Base-by-base conservation (phyloP, 2,888 invertebrate species). In the Ashinkailepas kermadecensis region DNA sequence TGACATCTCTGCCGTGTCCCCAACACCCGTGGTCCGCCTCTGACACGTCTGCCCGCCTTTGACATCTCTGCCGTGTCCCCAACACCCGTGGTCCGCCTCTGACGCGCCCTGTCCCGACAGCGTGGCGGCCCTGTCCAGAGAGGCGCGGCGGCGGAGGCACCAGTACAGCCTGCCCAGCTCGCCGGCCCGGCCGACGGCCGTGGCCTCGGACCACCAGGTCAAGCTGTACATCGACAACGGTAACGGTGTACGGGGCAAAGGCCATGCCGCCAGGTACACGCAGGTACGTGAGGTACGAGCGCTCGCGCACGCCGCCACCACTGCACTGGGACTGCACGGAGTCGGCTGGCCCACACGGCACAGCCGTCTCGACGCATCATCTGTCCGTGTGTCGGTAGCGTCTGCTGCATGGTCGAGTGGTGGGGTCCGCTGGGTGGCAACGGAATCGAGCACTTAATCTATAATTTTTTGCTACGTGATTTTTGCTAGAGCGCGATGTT, bases 211-310 rank as follows among this genome's bases (percentile, higher is more conserved):
- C 56, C 94, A 93, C 90, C 95, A 95, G 93, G 95, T 96, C 90
- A 95, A 95, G 91, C 95, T 95, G 89, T 95, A 96, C 91, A 95
- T 95, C 92, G 95, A 92, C 89, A 92, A 92, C 90, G 90, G 93
- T 90, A 95, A 95, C 90, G 95, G 95, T 88, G 88, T 89, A 86
- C 88, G 89, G 7, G 54, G 54, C 74, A 74, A 74, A 18, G 39
- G 54, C 54, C 56, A 54, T 10, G 74, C 74, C 21, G 74, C 74
- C 74, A 54, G 74, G 10, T 74, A 74, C 74, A 56, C 74, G 1
- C 74, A 74, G 74, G 74, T 74, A 39, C 70, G 70, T 25, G 39
- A 25, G 70, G 70, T 39, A 39, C 70, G 54, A 18, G 74, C 74
- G 8, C 70, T 12, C 15, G 8, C 15, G 54, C 70, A 39, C 70